Evolutionary conservation across 2,113 vertebrate species (phyloP).

Genomic region (Rissa tridactyla): DNA sequence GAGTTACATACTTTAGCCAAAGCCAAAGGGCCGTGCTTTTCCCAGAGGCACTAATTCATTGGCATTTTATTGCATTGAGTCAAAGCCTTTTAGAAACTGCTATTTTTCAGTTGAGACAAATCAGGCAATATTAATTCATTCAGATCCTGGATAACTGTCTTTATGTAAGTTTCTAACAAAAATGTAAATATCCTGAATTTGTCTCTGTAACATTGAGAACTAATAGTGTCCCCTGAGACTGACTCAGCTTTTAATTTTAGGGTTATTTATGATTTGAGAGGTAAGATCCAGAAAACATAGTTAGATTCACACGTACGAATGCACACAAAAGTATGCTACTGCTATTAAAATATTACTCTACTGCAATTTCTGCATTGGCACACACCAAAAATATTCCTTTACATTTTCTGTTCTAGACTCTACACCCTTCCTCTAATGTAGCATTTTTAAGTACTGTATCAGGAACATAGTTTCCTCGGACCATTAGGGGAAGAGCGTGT

Average conservation of each 20-base stretch:
- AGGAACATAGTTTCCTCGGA: neutral
- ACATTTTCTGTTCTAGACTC: neutral
- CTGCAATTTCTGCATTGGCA: neutral
- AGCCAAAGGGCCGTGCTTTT: neutral
- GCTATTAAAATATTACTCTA: neutral
- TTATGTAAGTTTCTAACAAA: neutral
- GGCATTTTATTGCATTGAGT: neutral
- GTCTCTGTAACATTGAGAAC: neutral
- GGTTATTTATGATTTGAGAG: neutral
- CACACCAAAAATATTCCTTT: neutral
- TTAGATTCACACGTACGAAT: neutral
- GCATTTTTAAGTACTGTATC: neutral
- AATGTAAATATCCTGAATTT: neutral
- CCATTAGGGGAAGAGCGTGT: neutral
- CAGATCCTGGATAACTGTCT: neutral
- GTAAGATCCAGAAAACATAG: neutral
- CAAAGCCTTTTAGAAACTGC: neutral
- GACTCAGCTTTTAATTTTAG: neutral
- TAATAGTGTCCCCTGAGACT: neutral
- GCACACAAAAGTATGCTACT: neutral
- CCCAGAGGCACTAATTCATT: neutral
- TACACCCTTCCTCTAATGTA: neutral
- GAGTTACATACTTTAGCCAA: neutral
- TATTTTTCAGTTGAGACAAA: neutral
- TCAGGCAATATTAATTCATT: neutral